Base-by-base conservation (phyloP, 2,888 invertebrate genomes). In the Cyclophora albipunctata region DNA sequence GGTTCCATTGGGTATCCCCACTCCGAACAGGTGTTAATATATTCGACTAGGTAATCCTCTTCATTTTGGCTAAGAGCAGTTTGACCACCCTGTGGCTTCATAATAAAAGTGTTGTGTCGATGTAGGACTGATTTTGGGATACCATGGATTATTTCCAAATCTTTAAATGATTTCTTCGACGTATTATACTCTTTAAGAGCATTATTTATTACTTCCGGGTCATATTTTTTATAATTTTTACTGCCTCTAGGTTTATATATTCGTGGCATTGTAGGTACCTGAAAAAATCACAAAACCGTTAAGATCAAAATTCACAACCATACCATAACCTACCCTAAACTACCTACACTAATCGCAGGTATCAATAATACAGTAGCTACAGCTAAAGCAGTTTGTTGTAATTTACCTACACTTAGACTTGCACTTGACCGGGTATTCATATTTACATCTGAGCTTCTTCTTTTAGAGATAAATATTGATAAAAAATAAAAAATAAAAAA, bases 1-100 rank as follows among this genome's bases (percentile, higher is more conserved):
- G 57, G 37, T 41, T 59, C 61, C 34, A 61, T n/a, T 5, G 59
- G 60, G 44, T 60, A 61, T 5, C 58, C 60, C 61, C 61, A 61
- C 37, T 60, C 58, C 3, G 52, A 51, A 45, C 60, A 60, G 40
- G 47, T 42, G 48, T 62, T 60, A 47, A 64, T 45, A 45, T 62
- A 49, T 45, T 60, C 42, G 7, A 60, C 51, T 7, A 64, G 42
- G 44, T 51, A 46, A 6, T 43, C 20, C 51, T 62, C 61, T 5
- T 48, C 37, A 35, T 60, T 56, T 5, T 37, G 7, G 3, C 44
- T 34, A 40, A 53, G 41, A 34, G 47, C 53, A 37, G 45, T 53
- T 52, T 55, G 62, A 20, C 62, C 55, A 40, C 58, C 60, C 37
- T 58, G 57, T 34, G 34, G 20, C 40, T 61, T 61, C 51, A 55